phyloP scores from a whole-genome alignment of 2,113 vertebrate species.

The Scomber scombrus region DNA sequence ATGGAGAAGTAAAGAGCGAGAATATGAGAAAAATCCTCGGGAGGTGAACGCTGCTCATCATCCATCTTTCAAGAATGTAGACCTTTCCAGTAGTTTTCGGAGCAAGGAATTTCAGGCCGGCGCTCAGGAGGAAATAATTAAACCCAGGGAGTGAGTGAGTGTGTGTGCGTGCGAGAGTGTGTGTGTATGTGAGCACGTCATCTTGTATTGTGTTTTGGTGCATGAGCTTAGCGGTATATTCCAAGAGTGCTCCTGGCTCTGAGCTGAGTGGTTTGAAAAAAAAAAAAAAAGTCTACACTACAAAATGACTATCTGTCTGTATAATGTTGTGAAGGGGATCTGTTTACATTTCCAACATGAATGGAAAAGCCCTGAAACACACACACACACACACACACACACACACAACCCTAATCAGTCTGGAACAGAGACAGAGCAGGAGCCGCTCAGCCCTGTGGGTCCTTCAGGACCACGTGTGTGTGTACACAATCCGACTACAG shows the following conservation, averaged over 20 bases:
- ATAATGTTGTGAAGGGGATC: slow-evolving; percentile 44
- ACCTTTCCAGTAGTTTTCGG: slow-evolving; percentile 44
- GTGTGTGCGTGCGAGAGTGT: background rate
- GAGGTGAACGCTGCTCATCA: slow-evolving; percentile 36
- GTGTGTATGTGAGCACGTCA: slow-evolving; percentile 9
- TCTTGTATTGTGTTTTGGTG: slow-evolving; percentile 45
- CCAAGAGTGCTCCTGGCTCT: slow-evolving; percentile 43
- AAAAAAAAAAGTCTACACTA: background rate
- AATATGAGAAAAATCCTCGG: slow-evolving; percentile 6
- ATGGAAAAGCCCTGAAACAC: slow-evolving; percentile 35
- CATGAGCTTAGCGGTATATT: slow-evolving; percentile 47
- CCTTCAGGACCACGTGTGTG: slow-evolving; percentile 81
- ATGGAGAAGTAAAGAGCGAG: background rate
- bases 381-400: slow-evolving; percentile 28
- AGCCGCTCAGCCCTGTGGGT: slow-evolving; percentile 79
- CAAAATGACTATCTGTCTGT: slow-evolving; percentile 53
- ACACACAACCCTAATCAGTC: slow-evolving; percentile 55
- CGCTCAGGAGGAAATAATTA: slow-evolving; percentile 70
- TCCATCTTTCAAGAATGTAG: slow-evolving; percentile 40
- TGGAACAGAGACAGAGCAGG: slow-evolving; percentile 63
- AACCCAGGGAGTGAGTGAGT: slow-evolving; percentile 51
- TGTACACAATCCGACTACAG: slow-evolving; percentile 69
- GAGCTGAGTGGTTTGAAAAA: background rate
- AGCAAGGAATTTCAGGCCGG: slow-evolving; percentile 63
- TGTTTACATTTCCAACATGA: slow-evolving; percentile 62